These are phyloP conservation scores for Brachycybe producta DNA, from an alignment of 2,888 invertebrate genomes.

Conservation along the genomic window DNA sequence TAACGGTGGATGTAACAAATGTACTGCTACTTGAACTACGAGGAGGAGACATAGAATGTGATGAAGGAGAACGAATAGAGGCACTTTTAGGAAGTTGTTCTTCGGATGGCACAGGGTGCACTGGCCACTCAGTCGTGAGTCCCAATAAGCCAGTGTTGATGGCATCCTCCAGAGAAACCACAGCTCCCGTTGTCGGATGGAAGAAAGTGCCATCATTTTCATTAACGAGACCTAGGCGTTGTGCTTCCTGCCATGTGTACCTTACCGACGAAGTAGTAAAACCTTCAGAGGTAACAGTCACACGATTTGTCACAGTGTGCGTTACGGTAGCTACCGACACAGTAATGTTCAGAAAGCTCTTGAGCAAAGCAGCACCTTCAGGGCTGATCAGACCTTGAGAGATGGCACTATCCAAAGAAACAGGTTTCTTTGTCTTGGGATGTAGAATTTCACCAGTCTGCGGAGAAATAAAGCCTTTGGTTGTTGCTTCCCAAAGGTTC, in stretches of 20 bases:
- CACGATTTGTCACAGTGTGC: constrained; percentile 66
- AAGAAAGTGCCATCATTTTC: constrained; percentile 59
- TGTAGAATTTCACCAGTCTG: constrained; percentile 73
- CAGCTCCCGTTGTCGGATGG: constrained; percentile 30
- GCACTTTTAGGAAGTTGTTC: constrained; percentile 4
- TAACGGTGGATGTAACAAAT: too few species aligned
- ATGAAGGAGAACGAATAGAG: constrained; percentile 9
- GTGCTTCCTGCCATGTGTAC: constrained; percentile 64
- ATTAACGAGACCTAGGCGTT: constrained; percentile 63
- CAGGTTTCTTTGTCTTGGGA: constrained; percentile 51
- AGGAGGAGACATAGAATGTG: constrained; percentile 1
- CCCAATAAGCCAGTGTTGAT: constrained; percentile 30
- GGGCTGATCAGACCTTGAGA: constrained; percentile 70
- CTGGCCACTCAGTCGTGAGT: constrained; percentile 31
- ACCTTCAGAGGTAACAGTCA: constrained; percentile 52
- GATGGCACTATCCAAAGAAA: constrained; percentile 74
- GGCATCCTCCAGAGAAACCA: constrained; percentile 34
- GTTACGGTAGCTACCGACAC: constrained; percentile 77
- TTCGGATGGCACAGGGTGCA: constrained; percentile 20
- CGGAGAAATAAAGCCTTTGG: constrained; percentile 73
- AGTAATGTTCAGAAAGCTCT: constrained; percentile 72
- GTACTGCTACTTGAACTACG: neutral
- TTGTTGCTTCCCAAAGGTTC: constrained; percentile 74
- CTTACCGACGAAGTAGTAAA: constrained; percentile 34
- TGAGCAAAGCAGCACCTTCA: constrained; percentile 72